phyloP scores from a whole-genome alignment of 2,888 invertebrate species.

The Agriopis aurantiaria region DNA sequence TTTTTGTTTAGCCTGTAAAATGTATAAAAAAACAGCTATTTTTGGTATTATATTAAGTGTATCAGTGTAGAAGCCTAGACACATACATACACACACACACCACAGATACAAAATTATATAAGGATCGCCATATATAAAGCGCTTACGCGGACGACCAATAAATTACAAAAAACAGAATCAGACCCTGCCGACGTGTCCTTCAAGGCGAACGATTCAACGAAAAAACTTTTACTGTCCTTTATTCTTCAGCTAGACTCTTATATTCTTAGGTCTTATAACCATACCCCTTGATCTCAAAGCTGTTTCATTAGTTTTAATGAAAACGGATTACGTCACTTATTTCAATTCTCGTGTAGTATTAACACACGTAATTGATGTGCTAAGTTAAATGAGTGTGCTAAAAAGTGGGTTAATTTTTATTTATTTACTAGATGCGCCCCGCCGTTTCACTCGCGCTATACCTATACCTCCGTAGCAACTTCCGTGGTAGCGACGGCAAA shows the following conservation, averaged over 20 bases:
- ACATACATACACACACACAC: not conserved
- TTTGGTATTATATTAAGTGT: too few species aligned
- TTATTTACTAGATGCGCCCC: too few species aligned
- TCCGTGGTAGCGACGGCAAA: too few species aligned
- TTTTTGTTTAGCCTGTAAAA: too few species aligned
- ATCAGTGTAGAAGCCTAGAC: not conserved
- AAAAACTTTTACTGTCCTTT: conserved; percentile 54
- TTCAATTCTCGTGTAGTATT: too few species aligned
- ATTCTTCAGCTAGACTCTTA: conserved; percentile 49
- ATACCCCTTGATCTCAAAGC: not conserved
- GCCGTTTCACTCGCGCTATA: too few species aligned
- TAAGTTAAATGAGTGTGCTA: too few species aligned
- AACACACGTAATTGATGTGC: too few species aligned
- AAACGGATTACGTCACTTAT: not conserved
- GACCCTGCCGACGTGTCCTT: conserved; percentile 52
- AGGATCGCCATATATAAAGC: not conserved
- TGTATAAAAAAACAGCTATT: too few species aligned
- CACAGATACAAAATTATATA: not conserved
- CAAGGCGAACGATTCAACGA: conserved; percentile 43
- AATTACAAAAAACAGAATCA: conserved; percentile 54
- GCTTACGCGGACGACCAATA: conserved; percentile 47
- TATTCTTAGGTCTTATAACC: not conserved
- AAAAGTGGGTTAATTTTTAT: too few species aligned
- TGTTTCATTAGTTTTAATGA: not conserved
- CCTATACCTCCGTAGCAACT: too few species aligned